phyloP scores from a whole-genome alignment of 2,113 vertebrate genomes.

The Prietella phreatophila region DNA sequence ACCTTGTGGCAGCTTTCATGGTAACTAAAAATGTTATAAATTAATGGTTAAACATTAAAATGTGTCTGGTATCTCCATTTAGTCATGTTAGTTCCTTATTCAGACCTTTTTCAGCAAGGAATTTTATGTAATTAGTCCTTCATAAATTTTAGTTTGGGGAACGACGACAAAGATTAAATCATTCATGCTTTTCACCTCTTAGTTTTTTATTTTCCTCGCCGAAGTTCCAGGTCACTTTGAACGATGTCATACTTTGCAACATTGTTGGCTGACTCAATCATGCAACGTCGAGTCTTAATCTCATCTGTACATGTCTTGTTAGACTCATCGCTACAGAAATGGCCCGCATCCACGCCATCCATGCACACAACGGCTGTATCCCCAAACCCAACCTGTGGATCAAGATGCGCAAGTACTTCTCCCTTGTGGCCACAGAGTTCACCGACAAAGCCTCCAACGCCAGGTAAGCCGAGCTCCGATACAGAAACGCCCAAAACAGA shows the following conservation, averaged over 20 bases:
- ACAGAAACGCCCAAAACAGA: too few relatives aligned
- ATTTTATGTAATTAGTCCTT: not conserved
- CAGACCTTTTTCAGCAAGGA: not conserved
- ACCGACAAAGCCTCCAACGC: conserved; percentile 74
- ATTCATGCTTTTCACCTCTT: not conserved
- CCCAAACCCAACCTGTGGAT: conserved; percentile 92
- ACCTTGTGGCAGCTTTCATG: not conserved
- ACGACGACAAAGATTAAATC: not conserved
- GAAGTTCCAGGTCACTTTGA: not conserved
- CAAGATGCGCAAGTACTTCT: conserved; percentile 88
- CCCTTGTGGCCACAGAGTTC: conserved; percentile 88
- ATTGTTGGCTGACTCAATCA: not conserved
- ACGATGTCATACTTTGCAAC: not conserved
- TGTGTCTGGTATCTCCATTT: not conserved
- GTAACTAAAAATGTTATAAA: too few relatives aligned
- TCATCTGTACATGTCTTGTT: conserved; percentile 19
- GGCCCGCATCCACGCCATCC: conserved; percentile 93
- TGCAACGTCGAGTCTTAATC: not conserved
- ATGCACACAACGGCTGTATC: conserved; percentile 89
- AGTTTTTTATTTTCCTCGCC: not conserved
- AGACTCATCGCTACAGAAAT: conserved; percentile 92
- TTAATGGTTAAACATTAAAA: not conserved
- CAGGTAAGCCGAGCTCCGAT: conserved; percentile 72
- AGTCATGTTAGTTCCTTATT: not conserved
- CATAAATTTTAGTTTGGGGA: too few relatives aligned